These are phyloP conservation scores for Yoshiicerus persimilis DNA, from an alignment of 1,140 invertebrate genomes.

Conservation along the genomic window DNA sequence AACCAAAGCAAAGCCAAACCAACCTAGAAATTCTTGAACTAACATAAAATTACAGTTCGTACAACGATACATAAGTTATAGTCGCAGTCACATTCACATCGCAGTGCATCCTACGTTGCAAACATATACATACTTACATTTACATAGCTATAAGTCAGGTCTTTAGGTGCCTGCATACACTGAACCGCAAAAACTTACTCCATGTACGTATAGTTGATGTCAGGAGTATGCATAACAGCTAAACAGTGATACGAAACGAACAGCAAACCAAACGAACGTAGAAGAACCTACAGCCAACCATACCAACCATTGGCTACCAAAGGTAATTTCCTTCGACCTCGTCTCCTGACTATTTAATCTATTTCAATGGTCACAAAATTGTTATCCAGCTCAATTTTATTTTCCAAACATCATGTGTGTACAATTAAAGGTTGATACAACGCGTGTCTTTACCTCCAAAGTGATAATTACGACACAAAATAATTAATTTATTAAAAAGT, in stretches of 20 bases:
- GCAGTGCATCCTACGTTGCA: no score
- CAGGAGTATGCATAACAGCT: neutral
- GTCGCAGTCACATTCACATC: no score
- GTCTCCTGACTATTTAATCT: neutral
- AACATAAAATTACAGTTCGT: neutral
- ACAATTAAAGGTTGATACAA: neutral
- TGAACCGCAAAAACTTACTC: neutral
- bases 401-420: neutral
- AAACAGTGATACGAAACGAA: neutral
- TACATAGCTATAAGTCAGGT: neutral
- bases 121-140: no score
- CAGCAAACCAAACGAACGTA: neutral
- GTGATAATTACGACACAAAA: neutral
- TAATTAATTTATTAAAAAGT: neutral
- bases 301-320: neutral
- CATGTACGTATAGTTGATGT: no score
- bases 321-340: neutral
- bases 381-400: neutral
- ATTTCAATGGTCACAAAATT: neutral
- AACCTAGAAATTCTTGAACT: no score
- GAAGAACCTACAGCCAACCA: neutral
- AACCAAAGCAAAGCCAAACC: neutral
- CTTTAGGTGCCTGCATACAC: neutral
- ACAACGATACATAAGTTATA: no score
- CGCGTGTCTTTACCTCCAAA: neutral